phyloP scores from a whole-genome alignment of 2,888 invertebrate genomes.

The Lathronympha strigana region DNA sequence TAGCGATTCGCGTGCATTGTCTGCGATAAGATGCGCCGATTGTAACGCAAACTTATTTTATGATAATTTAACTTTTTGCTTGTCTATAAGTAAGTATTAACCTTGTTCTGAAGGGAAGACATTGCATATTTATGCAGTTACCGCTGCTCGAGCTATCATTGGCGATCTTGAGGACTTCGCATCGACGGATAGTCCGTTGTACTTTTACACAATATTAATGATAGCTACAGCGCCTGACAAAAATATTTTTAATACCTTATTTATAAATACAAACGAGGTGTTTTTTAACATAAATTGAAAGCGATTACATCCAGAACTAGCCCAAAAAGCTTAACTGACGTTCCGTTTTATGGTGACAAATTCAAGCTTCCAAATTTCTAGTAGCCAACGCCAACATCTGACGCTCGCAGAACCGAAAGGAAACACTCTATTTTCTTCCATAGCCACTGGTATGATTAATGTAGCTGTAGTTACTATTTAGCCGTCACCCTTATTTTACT shows the following conservation, averaged over 20 bases:
- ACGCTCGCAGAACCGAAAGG: too few species aligned
- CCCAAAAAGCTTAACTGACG: too few species aligned
- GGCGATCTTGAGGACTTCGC: constrained; percentile 8
- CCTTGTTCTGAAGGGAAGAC: constrained; percentile 30
- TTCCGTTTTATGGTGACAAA: too few species aligned
- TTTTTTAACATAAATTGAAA: too few species aligned
- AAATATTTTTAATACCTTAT: background rate
- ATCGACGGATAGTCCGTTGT: background rate
- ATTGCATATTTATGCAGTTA: constrained; percentile 19
- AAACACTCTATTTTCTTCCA: too few species aligned
- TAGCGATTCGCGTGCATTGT: constrained; percentile 39
- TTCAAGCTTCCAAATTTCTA: too few species aligned
- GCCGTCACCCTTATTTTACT: too few species aligned
- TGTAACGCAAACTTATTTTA: constrained; percentile 31
- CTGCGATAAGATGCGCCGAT: constrained; percentile 36
- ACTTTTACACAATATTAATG: background rate
- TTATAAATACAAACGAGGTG: too few species aligned
- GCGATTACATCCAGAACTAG: too few species aligned
- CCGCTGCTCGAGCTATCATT: constrained; percentile 8
- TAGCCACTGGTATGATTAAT: too few species aligned
- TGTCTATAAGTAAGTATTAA: constrained; percentile 36
- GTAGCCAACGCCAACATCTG: too few species aligned
- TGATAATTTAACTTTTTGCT: constrained; percentile 35
- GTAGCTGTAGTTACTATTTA: too few species aligned
- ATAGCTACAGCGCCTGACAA: background rate